Evolutionary conservation across 2,888 invertebrate genomes (phyloP).

Genomic region (Drosophila dives): DNA sequence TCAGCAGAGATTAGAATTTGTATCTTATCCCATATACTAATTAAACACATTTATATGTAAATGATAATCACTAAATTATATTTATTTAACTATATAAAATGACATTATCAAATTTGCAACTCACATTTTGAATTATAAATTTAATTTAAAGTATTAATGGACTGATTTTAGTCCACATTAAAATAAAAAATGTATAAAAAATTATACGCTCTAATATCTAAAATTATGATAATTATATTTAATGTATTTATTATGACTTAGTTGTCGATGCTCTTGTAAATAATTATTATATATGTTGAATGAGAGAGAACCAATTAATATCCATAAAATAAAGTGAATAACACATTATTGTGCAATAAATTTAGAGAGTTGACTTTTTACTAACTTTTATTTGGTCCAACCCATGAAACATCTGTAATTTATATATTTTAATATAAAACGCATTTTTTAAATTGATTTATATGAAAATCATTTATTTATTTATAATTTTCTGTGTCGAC

Average conservation of each 20-base stretch:
- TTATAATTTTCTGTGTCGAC: background rate
- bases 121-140: background rate
- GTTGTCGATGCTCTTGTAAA: background rate
- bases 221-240: background rate
- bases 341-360: background rate
- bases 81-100: background rate
- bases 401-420: background rate
- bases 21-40: background rate
- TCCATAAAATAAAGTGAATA: background rate
- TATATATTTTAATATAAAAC: background rate
- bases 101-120: background rate
- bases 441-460: background rate
- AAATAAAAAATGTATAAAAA: too few relatives aligned
- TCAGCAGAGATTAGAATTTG: background rate
- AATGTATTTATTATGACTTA: background rate
- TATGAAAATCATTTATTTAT: background rate
- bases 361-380: background rate
- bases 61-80: background rate
- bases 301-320: background rate
- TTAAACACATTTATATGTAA: background rate
- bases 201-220: fast-evolving
- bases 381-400: background rate
- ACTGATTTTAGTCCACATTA: background rate
- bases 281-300: background rate
- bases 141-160: background rate